phyloP scores from a whole-genome alignment of 2,113 vertebrate species.

The Cyprinodon tularosa region DNA sequence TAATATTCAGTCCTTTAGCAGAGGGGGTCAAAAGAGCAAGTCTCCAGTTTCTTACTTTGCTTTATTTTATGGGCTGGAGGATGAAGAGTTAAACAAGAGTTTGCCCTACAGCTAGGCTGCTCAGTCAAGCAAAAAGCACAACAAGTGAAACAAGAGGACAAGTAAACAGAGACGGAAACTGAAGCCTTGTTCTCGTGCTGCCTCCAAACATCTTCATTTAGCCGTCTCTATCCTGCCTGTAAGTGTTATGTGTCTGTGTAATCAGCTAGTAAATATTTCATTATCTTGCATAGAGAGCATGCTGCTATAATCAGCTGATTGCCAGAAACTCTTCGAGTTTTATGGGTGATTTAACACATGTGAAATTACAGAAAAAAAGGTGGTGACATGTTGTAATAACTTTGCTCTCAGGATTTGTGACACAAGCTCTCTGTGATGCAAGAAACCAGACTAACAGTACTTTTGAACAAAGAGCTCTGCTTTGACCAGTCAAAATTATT shows the following conservation, averaged over 20 bases:
- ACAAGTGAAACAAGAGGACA: constrained; percentile 2
- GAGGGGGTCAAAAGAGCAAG: constrained; percentile 20
- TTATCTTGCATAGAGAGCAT: constrained; percentile 15
- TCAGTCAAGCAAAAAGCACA: constrained; percentile 17
- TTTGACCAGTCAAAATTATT: constrained; percentile 43
- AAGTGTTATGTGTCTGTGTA: constrained; percentile 27
- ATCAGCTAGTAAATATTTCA: constrained; percentile 37
- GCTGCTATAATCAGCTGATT: constrained; percentile 20
- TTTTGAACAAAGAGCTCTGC: constrained; percentile 27
- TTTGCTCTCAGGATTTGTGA: constrained; percentile 5
- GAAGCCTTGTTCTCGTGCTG: constrained; percentile 22
- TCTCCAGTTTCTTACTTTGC: constrained; percentile 1
- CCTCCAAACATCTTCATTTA: constrained; percentile 21
- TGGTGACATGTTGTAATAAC: constrained; percentile 21
- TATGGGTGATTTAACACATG: constrained; percentile 24
- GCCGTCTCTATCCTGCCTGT: constrained; percentile 11
- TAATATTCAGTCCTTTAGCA: constrained; percentile 19
- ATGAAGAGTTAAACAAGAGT: constrained; percentile 34
- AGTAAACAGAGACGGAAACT: constrained; percentile 43
- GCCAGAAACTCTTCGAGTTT: constrained; percentile 7
- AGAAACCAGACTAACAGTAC: constrained; percentile 1
- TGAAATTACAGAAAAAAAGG: constrained; percentile 22
- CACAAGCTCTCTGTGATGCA: background rate
- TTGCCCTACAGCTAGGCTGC: constrained; percentile 26
- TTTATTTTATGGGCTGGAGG: constrained; percentile 17